Percentiles rank a stretch among this genome's conserved stretches.
Evolutionary conservation across 2,113 vertebrate species (phyloP).

Genomic region (Pomatostomus ruficeps): DNA sequence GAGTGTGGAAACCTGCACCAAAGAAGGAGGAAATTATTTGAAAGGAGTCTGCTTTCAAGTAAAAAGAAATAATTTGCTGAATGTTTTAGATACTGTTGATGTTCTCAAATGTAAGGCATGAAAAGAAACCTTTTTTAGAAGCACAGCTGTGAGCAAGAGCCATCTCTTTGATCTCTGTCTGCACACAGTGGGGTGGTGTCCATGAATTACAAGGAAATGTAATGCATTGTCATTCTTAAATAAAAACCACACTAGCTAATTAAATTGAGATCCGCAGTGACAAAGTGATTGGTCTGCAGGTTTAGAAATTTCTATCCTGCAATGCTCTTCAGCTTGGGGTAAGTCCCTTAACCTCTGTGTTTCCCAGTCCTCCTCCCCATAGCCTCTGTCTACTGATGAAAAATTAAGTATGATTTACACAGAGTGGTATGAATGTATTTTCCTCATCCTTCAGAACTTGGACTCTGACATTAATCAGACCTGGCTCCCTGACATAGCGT

Average conservation of each 20-base stretch:
- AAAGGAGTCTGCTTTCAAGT: background rate
- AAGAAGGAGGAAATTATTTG: constrained; percentile 2
- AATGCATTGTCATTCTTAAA: constrained; percentile 25
- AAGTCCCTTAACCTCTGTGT: constrained; percentile 19
- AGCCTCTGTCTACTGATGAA: background rate
- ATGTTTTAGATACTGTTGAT: constrained; percentile 18
- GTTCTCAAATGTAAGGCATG: constrained; percentile 38
- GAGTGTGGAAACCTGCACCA: background rate
- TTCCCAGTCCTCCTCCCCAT: background rate
- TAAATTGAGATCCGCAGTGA: background rate
- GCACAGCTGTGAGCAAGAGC: background rate
- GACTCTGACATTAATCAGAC: constrained; percentile 5
- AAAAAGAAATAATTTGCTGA: background rate
- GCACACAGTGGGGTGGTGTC: constrained; percentile 1
- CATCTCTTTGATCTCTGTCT: constrained; percentile 26
- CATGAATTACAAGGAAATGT: constrained; percentile 23
- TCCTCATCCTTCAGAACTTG: background rate
- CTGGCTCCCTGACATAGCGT: background rate
- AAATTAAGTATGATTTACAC: constrained; percentile 36
- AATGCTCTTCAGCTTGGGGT: background rate
- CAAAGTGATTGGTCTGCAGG: background rate
- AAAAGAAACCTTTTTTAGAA: background rate
- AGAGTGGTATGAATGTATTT: background rate
- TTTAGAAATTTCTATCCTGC: background rate
- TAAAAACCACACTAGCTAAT: constrained; percentile 28